A percentile compares a stretch with the other conserved stretches of the same genome.
Evolutionary conservation across 2,888 invertebrate species (phyloP).

Genomic region (Osedax frankpressi): DNA sequence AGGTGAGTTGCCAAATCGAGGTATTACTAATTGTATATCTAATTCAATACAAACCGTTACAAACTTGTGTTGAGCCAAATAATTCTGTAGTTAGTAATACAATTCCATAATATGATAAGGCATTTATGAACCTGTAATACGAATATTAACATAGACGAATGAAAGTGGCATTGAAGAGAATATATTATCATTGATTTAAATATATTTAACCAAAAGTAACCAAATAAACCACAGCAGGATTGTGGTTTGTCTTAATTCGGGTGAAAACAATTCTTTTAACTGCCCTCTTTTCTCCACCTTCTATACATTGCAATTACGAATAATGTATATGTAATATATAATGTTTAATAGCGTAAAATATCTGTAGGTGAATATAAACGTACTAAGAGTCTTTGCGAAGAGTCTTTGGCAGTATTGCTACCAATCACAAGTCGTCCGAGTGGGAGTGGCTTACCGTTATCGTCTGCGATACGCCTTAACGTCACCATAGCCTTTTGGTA

Average conservation of each 20-base stretch:
- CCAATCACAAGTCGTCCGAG: slow-evolving; percentile 52
- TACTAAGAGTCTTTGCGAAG: too few relatives aligned
- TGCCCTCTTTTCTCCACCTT: slow-evolving; percentile 39
- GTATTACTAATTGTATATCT: too few relatives aligned
- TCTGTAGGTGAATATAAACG: too few relatives aligned
- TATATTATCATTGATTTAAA: too few relatives aligned
- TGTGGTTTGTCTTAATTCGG: slow-evolving; percentile 69
- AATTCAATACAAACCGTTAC: slow-evolving; percentile 20
- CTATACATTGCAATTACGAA: too few relatives aligned
- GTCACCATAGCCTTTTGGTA: slow-evolving; percentile 72
- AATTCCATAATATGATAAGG: slow-evolving; percentile 86
- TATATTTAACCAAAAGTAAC: too few relatives aligned
- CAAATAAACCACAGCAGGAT: slow-evolving; percentile 82
- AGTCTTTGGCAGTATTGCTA: too few relatives aligned
- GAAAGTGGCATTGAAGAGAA: too few relatives aligned
- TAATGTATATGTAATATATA: too few relatives aligned
- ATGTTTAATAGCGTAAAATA: too few relatives aligned
- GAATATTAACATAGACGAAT: too few relatives aligned
- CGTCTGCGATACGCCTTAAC: slow-evolving; percentile 69
- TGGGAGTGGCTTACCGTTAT: slow-evolving; percentile 77
- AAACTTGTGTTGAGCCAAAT: slow-evolving; percentile 50
- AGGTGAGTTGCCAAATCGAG: too few relatives aligned
- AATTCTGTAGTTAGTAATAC: slow-evolving; percentile 86
- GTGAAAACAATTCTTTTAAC: slow-evolving; percentile 52
- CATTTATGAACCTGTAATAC: slow-evolving; percentile 66